These are phyloP conservation scores for Ceratoteleas bidentatus DNA, from an alignment of 1,140 invertebrate genomes.

Conservation along the genomic window DNA sequence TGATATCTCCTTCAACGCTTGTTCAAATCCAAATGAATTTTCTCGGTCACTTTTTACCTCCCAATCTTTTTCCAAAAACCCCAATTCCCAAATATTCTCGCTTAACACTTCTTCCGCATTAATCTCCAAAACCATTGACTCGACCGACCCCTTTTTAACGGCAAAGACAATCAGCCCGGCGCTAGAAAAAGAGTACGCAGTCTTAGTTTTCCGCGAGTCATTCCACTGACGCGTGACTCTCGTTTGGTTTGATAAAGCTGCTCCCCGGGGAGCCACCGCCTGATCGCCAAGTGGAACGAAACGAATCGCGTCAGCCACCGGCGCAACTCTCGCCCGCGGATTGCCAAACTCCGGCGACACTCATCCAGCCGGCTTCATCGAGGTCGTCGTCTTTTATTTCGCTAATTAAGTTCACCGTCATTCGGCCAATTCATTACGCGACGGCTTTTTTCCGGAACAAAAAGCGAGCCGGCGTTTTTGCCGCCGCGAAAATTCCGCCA, in stretches of 20 bases:
- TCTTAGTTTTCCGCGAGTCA: constrained; percentile 22
- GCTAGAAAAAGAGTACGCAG: constrained; percentile 16
- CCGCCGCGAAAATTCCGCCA: no score
- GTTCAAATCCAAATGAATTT: no score
- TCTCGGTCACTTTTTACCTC: no score
- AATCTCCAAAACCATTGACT: no score
- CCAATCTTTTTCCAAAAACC: no score
- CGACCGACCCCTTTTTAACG: no score
- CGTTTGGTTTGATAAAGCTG: constrained; percentile 45
- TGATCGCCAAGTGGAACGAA: constrained; percentile 57
- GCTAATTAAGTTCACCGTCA: constrained; percentile 46
- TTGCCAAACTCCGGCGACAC: constrained; percentile 12
- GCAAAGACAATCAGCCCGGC: constrained; percentile 21
- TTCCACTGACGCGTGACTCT: constrained; percentile 33
- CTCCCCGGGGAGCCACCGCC: constrained; percentile 39
- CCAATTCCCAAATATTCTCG: no score
- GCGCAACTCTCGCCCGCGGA: constrained; percentile 21
- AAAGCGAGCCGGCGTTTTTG: background rate
- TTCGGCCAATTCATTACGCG: constrained; percentile 44
- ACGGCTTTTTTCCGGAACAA: constrained; percentile 9
- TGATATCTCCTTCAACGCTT: no score
- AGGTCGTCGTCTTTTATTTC: constrained; percentile 33
- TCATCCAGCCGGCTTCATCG: no score
- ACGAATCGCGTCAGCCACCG: constrained; percentile 39
- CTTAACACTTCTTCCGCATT: no score